Percentiles rank a stretch among this genome's conserved stretches.
phyloP scores from a whole-genome alignment of 2,113 vertebrate genomes.

The Tetrao urogallus region DNA sequence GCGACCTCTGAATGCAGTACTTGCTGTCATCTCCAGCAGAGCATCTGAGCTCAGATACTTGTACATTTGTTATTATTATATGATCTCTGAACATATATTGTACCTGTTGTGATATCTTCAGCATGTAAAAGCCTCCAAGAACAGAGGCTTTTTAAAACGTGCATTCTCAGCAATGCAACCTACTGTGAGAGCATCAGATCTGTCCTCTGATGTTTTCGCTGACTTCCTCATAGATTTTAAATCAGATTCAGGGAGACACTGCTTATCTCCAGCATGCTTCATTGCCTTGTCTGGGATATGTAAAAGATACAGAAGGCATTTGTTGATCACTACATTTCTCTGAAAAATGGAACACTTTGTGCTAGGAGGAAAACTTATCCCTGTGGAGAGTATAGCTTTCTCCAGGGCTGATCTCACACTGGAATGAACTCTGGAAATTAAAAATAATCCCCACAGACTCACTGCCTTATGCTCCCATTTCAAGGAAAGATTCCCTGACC shows the following conservation, averaged over 20 bases:
- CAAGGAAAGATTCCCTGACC: conserved; percentile 6
- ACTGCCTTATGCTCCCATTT: conserved; percentile 40
- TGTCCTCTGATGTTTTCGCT: background rate
- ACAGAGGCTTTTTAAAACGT: background rate
- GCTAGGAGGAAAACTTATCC: background rate
- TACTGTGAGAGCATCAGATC: background rate
- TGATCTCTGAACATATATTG: background rate
- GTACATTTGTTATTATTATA: background rate
- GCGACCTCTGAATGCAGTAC: background rate
- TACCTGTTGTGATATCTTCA: background rate
- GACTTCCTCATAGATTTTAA: background rate
- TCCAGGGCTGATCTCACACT: conserved; percentile 14
- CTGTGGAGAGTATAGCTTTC: background rate
- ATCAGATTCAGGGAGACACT: background rate
- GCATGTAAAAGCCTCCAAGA: background rate
- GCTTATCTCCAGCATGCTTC: background rate
- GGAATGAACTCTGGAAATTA: conserved; percentile 34
- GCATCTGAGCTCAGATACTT: background rate
- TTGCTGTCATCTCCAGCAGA: background rate
- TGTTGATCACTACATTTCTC: background rate
- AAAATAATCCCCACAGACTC: conserved; percentile 30
- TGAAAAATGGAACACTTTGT: background rate
- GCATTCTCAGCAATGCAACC: background rate
- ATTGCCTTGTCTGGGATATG: background rate
- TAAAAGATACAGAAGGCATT: background rate